phyloP scores from a whole-genome alignment of 2,888 invertebrate genomes.

The Timema cristinae region DNA sequence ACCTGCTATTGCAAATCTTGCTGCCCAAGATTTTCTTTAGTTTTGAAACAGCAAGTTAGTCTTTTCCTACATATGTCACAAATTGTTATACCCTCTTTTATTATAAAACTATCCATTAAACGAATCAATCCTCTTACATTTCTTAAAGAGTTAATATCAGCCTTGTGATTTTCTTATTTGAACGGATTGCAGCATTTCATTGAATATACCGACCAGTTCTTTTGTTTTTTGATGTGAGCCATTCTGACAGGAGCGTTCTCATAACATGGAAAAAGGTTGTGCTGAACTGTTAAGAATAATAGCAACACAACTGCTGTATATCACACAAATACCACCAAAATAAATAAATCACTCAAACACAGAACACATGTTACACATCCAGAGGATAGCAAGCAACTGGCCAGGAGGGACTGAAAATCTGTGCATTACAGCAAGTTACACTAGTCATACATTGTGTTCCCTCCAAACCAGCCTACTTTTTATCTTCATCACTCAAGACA shows the following conservation, averaged over 20 bases:
- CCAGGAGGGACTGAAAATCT: not conserved
- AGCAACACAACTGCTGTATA: too few species aligned
- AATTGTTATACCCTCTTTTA: not conserved
- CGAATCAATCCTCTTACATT: conserved; percentile 8
- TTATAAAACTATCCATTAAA: conserved; percentile 3
- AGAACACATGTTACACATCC: too few species aligned
- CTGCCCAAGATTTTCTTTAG: not conserved
- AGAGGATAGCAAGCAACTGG: not conserved
- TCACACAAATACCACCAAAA: not conserved
- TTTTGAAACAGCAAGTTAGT: not conserved
- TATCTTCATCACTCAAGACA: too few species aligned
- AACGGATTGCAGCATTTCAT: not conserved
- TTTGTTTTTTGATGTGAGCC: too few species aligned
- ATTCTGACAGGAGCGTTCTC: too few species aligned
- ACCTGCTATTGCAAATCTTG: conserved; percentile 7
- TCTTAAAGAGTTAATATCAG: conserved; percentile 2
- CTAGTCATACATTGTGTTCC: too few species aligned
- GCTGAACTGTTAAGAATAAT: too few species aligned
- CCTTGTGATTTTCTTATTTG: not conserved
- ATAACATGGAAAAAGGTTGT: too few species aligned
- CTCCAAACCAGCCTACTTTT: too few species aligned
- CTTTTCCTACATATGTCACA: conserved; percentile 4
- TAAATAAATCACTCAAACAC: not conserved
- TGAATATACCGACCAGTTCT: too few species aligned
- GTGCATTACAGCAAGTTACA: not conserved